These are phyloP conservation scores for Myotis brandtii DNA, from an alignment of 2,113 vertebrate species.

Conservation along the genomic window DNA sequence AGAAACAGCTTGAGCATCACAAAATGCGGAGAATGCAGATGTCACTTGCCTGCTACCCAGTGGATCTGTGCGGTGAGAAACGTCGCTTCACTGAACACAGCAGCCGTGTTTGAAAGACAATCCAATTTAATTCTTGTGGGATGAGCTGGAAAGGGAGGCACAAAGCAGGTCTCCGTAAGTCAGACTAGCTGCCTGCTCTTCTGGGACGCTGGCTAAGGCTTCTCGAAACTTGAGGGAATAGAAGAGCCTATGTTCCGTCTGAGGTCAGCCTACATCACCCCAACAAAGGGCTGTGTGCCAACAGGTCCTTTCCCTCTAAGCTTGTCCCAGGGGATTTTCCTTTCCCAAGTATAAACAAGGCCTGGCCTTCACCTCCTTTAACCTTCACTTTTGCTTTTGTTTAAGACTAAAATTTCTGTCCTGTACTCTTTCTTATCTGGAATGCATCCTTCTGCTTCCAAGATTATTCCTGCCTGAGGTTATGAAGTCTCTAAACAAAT, in stretches of 20 bases:
- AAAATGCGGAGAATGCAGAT: not conserved
- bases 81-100: not conserved
- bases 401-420: constrained; percentile 31
- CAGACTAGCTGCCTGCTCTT: not conserved
- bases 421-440: not conserved
- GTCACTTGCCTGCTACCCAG: not conserved
- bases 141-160: not conserved
- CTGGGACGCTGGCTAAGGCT: not conserved
- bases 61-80: not conserved
- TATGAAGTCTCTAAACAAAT: constrained; percentile 54
- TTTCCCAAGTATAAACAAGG: not conserved
- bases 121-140: not conserved
- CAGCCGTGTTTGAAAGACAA: not conserved
- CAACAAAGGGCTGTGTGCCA: constrained; percentile 29
- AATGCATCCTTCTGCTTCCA: constrained; percentile 30
- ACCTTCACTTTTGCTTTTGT: not conserved
- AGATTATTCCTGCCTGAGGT: constrained; percentile 39
- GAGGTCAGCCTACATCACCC: constrained; percentile 1
- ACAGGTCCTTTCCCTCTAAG: not conserved
- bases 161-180: not conserved
- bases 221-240: not conserved
- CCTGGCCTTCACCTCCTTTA: not conserved
- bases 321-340: not conserved
- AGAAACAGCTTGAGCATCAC: not conserved
- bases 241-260: constrained; percentile 13